Evolutionary conservation across 2,797 vertebrate genomes (phyloP), one percentile per base, ranked within the genome.

Genomic region (Brachyalestes nurse): DNA sequence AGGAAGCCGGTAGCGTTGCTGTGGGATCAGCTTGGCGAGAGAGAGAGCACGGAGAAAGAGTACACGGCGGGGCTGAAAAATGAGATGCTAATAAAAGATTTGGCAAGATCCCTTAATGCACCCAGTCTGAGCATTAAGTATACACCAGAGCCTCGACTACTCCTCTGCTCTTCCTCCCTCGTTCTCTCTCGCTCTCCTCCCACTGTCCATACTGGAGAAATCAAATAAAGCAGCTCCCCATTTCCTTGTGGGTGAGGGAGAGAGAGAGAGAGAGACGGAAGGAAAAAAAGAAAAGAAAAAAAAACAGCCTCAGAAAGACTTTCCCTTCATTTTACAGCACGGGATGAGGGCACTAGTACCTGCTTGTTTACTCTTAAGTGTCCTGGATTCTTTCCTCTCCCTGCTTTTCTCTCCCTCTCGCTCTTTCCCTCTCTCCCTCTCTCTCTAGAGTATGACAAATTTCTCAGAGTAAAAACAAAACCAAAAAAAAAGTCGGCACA

Each of bases 31-130:
- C 64, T 60, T 25, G 40, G 73, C 58, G 76, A 16, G 67, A n/a
- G 75, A n/a, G 80, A n/a, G 65, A 49, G 75, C 21, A 53, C 72
- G 12, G 79, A 74, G 83, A 17, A 77, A 85, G 86, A 82, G 53
- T 8, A 23, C 81, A 82, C 60, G 77, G 53, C 58, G 72, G 71
- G 57, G 65, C 53, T 87, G 85, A 88, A 88, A 88, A 89, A 89
- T 82, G 79, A 89, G 84, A 89, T 74, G 85, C 85, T 88, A 90
- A 89, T 87, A 88, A 90, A 91, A 88, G 87, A 85, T 86, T 88
- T 88, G 86, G 86, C 88, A 78, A 79, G 61, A 86, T 75, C 70
- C 64, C 79, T 80, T 86, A 80, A 87, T 86, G 82, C 77, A 82
- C 72, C 66, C 70, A 80, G 61, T 65, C 72, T 72, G 82, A 80